These are phyloP conservation scores for Pogonocichla stellata DNA, from an alignment of 2,113 vertebrate genomes.

Conservation along the genomic window DNA sequence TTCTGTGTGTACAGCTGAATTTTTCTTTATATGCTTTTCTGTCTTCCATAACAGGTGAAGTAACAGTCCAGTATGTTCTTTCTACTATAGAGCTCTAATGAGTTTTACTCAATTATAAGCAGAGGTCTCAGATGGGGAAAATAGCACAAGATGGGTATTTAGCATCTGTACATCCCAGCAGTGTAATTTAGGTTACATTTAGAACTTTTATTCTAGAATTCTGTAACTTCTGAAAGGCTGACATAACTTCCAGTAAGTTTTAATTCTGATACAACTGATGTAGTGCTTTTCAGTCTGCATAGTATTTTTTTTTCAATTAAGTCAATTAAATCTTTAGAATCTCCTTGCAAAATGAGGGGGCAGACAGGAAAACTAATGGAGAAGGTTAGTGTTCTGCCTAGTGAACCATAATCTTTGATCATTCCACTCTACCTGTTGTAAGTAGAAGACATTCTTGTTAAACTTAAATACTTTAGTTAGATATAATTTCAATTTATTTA, in stretches of 20 bases:
- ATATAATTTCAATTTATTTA: not conserved
- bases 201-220: not conserved
- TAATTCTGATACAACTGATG: not conserved
- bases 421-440: not conserved
- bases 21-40: not conserved
- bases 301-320: not conserved
- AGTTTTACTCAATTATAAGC: not conserved
- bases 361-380: not conserved
- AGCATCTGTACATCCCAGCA: not conserved
- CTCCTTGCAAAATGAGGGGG: not conserved
- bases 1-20: not conserved
- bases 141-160: not conserved
- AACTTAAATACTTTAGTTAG: not conserved
- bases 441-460: not conserved
- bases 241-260: not conserved
- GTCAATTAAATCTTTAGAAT: not conserved
- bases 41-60: not conserved
- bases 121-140: not conserved
- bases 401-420: not conserved
- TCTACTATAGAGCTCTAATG: not conserved
- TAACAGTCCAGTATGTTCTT: not conserved
- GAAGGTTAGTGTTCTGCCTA: not conserved
- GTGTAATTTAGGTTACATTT: not conserved
- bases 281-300: not conserved
- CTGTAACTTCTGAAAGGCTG: not conserved